Base-by-base conservation (phyloP, 2,113 vertebrate genomes). In the Rallus limicola region DNA sequence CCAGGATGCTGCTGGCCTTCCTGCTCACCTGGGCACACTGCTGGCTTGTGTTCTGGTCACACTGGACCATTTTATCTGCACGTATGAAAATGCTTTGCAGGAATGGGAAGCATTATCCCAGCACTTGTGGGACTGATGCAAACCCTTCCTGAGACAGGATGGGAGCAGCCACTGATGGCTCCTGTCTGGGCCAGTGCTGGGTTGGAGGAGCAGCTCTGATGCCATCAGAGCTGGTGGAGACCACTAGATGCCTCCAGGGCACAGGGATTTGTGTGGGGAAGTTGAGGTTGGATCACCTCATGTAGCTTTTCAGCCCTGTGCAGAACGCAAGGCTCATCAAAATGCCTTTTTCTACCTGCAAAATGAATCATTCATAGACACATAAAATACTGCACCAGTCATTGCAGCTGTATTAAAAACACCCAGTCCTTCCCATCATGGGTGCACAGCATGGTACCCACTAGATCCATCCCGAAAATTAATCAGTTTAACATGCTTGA, bases 241-340 rank as follows among this genome's bases (percentile, higher is more conserved):
- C n/a, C 72, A 70, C 38, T 33, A 78, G 33, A 24, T 1, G 48
- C 13, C 31, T 34, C 17, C 50, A 52, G 34, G 50, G 26, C 60
- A 78, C 1, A 0, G 44, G 55, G 28, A 28, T 53, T 13, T 6
- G 11, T 53, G 29, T 0, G 1, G 23, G 16, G 24, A 50, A 64
- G 4, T 16, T 26, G 36, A 42, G 15, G 10, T 9, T 29, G 26
- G 26, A 10, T 28, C 36, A 38, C 3, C 31, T 26, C 3, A 0
- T 1, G 28, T 29, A 59, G 20, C 16, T 88, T 86, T 29, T 20
- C 6, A 92, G 83, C 21, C 17, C 13, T 40, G 34, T 64, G 60
- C 2, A 4, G 65, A 78, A 31, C 21, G 69, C 50, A n/a, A 5
- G 48, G 3, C 33, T 62, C 60, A 52, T 7, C 65, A 56, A 82